These are phyloP conservation scores for Aricia agestis DNA, from an alignment of 1,140 invertebrate genomes.

Conservation along the genomic window DNA sequence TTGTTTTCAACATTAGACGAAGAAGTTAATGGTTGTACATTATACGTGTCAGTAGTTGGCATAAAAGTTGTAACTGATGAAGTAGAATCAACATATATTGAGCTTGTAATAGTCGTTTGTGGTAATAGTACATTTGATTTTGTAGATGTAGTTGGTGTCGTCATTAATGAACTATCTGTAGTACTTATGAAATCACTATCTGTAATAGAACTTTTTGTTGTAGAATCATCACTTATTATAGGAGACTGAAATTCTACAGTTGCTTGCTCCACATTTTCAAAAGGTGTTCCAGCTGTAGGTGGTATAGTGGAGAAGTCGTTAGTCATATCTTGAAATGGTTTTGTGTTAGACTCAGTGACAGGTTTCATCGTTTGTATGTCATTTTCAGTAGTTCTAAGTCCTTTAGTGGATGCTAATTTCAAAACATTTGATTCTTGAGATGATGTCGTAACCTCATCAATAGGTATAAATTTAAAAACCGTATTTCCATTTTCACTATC, in stretches of 20 bases:
- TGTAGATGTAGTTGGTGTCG: constrained; percentile 26
- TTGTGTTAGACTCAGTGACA: constrained; percentile 42
- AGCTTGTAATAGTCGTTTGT: constrained; percentile 24
- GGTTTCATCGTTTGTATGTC: constrained; percentile 39
- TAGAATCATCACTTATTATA: constrained; percentile 21
- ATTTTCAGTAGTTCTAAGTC: constrained; percentile 34
- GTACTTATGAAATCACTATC: constrained; percentile 16
- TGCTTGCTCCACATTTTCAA: constrained; percentile 20
- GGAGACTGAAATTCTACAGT: constrained; percentile 25
- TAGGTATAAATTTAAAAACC: constrained; percentile 73
- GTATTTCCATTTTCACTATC: constrained; percentile 53
- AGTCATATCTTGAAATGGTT: constrained; percentile 40
- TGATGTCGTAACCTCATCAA: constrained; percentile 61
- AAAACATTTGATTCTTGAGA: constrained; percentile 64
- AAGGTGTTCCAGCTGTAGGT: constrained; percentile 24
- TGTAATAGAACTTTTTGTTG: constrained; percentile 12
- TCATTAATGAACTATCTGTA: background rate
- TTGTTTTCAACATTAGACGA: constrained; percentile 27
- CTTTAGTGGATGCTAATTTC: constrained; percentile 62
- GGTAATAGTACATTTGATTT: constrained; percentile 10
- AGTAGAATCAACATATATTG: constrained; percentile 23
- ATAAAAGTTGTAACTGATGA: constrained; percentile 25
- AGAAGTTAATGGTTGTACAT: constrained; percentile 7
- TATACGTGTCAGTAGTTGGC: constrained; percentile 14
- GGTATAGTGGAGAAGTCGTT: constrained; percentile 38